Evolutionary conservation across 2,888 invertebrate genomes (phyloP).

Genomic region (Neuroscelio doddi): DNA sequence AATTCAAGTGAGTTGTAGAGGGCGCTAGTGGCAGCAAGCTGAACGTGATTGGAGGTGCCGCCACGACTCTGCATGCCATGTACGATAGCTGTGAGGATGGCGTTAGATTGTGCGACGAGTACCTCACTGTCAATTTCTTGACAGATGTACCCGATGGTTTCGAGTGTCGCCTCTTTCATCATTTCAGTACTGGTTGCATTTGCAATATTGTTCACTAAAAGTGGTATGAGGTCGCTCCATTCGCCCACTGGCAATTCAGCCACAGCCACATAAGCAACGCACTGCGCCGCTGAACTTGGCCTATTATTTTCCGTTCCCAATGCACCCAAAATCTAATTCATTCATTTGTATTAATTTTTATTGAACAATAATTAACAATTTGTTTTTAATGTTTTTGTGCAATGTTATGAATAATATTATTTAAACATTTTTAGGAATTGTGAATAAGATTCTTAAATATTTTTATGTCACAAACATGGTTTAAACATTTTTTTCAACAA

Average conservation of each 20-base stretch:
- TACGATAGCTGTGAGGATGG: constrained; percentile 98
- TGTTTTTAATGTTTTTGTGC: no score
- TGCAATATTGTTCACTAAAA: constrained; percentile 93
- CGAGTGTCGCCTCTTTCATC: constrained; percentile 96
- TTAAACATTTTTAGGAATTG: no score
- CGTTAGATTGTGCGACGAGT: constrained; percentile 92
- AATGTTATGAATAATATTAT: no score
- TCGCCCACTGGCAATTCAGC: constrained; percentile 93
- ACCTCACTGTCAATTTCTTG: constrained; percentile 98
- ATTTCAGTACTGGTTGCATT: constrained; percentile 90
- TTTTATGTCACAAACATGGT: no score
- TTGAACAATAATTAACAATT: no score
- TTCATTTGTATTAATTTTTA: no score
- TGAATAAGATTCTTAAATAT: no score
- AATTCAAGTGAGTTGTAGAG: constrained; percentile 98
- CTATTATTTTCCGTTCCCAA: constrained; percentile 96
- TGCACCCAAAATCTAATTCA: constrained; percentile 91
- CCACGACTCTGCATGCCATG: constrained; percentile 95
- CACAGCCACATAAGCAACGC: constrained; percentile 98
- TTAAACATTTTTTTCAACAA: no score
- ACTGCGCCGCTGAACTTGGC: constrained; percentile 98
- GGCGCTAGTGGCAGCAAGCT: constrained; percentile 96
- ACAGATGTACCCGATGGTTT: constrained; percentile 99
- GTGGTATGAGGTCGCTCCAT: constrained; percentile 93
- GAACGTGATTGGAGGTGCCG: constrained; percentile 94